A percentile compares a stretch with the other conserved stretches of the same genome.
Conservation (phyloP, 2,888 invertebrate species). For the Limnephilus lunatus region DNA sequence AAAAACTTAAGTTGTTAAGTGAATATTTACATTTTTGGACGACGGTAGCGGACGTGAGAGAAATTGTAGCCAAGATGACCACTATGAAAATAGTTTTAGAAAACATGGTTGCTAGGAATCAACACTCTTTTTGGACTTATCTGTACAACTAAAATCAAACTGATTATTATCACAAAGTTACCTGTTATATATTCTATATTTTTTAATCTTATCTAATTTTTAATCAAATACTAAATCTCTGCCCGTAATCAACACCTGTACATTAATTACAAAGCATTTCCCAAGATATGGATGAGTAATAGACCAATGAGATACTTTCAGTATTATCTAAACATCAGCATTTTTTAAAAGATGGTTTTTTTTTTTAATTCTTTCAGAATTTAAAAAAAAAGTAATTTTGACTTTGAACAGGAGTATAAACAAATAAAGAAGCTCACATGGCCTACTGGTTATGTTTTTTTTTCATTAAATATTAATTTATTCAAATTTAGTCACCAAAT, state of each 20-base stretch:
- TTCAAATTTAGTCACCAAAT: too few relatives aligned
- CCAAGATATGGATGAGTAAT: background rate
- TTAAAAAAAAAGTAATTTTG: too few relatives aligned
- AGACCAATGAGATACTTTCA: background rate
- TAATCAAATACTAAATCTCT: background rate
- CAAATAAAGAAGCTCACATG: too few relatives aligned
- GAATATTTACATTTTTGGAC: constrained; percentile 50
- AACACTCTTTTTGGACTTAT: background rate
- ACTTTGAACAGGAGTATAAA: too few relatives aligned
- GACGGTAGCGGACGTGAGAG: background rate
- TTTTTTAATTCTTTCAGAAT: too few relatives aligned
- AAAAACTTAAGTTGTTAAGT: background rate
- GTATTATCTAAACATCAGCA: too few relatives aligned
- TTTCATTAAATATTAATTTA: too few relatives aligned
- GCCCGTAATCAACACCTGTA: background rate
- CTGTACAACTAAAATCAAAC: background rate
- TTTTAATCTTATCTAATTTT: background rate
- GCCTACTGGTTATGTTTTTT: too few relatives aligned
- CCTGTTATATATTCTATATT: background rate
- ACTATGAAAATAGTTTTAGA: background rate
- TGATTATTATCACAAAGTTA: background rate
- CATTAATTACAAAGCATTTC: background rate
- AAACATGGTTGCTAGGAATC: background rate
- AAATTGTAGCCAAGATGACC: constrained; percentile 3
- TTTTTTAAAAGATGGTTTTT: too few relatives aligned